A percentile compares a stretch with the other conserved stretches of the same genome.
Conservation (phyloP, 1,140 invertebrate species). For the Leptinotarsa undecemlineata region DNA sequence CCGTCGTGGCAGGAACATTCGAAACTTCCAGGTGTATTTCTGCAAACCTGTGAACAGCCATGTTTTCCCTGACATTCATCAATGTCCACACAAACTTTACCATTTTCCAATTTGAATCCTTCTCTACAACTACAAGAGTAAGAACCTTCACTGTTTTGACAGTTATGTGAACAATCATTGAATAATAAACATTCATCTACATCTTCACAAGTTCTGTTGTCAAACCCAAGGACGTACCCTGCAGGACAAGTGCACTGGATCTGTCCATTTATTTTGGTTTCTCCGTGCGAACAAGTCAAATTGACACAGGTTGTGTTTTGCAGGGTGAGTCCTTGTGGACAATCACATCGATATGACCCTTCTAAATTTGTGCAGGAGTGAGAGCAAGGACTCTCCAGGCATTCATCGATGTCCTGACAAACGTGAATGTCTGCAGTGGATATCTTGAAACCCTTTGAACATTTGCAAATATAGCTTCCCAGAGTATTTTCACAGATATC, state of each 20-base stretch:
- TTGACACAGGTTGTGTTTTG: conserved; percentile 34
- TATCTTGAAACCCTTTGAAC: conserved; percentile 38
- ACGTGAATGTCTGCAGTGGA: conserved; percentile 10
- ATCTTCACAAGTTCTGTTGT: conserved; percentile 64
- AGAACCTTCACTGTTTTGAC: conserved; percentile 67
- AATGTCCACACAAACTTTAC: conserved; percentile 64
- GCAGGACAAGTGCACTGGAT: conserved; percentile 71
- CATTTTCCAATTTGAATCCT: conserved; percentile 56
- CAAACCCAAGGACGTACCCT: conserved; percentile 67
- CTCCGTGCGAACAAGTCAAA: conserved; percentile 58
- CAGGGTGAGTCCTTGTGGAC: conserved; percentile 60
- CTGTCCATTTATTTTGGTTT: conserved; percentile 32
- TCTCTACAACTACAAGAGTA: conserved; percentile 65
- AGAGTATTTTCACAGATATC: conserved; percentile 56
- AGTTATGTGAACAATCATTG: conserved; percentile 66
- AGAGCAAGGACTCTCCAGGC: conserved; percentile 43
- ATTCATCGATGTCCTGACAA: conserved; percentile 36
- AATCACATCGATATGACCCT: conserved; percentile 53
- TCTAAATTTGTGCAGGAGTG: conserved; percentile 47
- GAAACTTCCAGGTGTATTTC: conserved; percentile 66
- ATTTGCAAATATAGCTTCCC: conserved; percentile 56
- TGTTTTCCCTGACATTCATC: conserved; percentile 72
- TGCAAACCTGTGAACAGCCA: conserved; percentile 58
- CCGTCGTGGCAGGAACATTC: conserved; percentile 63
- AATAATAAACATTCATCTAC: conserved; percentile 74